Base-by-base conservation (phyloP, 2,113 vertebrate species). In the Pelecanoides urinatrix region DNA sequence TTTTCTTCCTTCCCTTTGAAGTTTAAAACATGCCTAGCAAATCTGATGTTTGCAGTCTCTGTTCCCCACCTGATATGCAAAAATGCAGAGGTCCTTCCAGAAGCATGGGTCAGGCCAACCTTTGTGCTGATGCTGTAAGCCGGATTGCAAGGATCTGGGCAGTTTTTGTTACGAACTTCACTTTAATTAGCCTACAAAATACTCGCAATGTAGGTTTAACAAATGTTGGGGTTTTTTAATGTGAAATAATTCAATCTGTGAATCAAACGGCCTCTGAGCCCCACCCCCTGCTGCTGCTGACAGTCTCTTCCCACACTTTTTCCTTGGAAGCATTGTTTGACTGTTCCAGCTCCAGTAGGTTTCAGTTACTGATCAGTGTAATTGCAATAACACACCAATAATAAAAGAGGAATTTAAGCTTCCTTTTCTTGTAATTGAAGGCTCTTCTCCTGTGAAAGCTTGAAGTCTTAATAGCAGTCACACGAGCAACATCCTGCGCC, bases 371-470 rank as follows among this genome's bases (percentile, higher is more conserved):
- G 84, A 94, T 89, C 76, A 73, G 80, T 53, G 70, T 94, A 96
- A 96, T 94, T 96, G 94, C 91, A 95, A 36, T 72, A 95, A 91
- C 83, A 84, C 72, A 89, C 86, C 95, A 92, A 85, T 95, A 97
- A 94, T 87, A 50, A 88, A 92, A 88, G 92, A 92, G 89, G 92
- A 94, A 82, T 94, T 94, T 78, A 91, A 91, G 94, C 86, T 92
- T 95, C 77, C 94, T 87, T 87, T 94, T 96, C 83, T 95, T 92
- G 94, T 75, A 75, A 62, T 87, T 53, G 86, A 94, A 94, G 62
- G 61, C 83, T 94, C 40, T 75, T 68, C 79, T 92, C 47, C 76
- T 88, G 61, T 3, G 1, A 75, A 94, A 90, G 90, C 88, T 80
- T 70, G 45, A 81, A 75, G 88, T 65, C 88, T 87, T 82, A 89